Evolutionary conservation across 2,113 vertebrate genomes (phyloP).

Genomic region (Gracilinanus agilis): DNA sequence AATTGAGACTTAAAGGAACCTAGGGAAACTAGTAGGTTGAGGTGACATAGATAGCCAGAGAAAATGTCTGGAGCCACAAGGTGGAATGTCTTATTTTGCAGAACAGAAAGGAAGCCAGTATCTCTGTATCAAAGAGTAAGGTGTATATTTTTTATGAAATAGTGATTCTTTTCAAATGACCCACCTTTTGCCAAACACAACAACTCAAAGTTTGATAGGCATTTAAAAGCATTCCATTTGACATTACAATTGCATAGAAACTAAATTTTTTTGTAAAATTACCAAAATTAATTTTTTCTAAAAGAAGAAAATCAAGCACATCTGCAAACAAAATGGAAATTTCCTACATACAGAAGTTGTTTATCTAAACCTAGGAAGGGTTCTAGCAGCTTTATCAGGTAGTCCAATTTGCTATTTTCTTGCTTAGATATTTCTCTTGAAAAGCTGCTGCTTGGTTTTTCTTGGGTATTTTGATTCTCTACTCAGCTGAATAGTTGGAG

Average conservation of each 20-base stretch:
- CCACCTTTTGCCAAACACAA: background rate
- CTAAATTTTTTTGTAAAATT: background rate
- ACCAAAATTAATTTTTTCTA: background rate
- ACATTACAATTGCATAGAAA: background rate
- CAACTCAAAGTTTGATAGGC: background rate
- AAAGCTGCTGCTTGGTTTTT: background rate
- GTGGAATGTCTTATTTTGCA: too few relatives aligned
- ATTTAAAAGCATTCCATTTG: background rate
- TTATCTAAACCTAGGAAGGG: background rate
- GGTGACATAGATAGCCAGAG: too few relatives aligned
- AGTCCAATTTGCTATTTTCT: background rate
- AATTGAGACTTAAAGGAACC: too few relatives aligned
- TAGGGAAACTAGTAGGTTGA: too few relatives aligned
- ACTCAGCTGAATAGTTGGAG: background rate
- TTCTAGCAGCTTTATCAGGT: background rate
- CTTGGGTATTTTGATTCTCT: background rate
- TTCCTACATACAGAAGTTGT: background rate
- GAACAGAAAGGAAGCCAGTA: too few relatives aligned
- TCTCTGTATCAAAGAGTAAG: too few relatives aligned
- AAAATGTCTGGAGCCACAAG: too few relatives aligned
- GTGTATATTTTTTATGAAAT: background rate
- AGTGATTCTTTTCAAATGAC: background rate
- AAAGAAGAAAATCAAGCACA: background rate
- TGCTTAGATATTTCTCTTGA: background rate
- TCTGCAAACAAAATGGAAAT: background rate